A percentile compares a stretch with the other conserved stretches of the same genome.
Evolutionary conservation across 2,113 vertebrate genomes (phyloP).

Genomic region (Riparia riparia): DNA sequence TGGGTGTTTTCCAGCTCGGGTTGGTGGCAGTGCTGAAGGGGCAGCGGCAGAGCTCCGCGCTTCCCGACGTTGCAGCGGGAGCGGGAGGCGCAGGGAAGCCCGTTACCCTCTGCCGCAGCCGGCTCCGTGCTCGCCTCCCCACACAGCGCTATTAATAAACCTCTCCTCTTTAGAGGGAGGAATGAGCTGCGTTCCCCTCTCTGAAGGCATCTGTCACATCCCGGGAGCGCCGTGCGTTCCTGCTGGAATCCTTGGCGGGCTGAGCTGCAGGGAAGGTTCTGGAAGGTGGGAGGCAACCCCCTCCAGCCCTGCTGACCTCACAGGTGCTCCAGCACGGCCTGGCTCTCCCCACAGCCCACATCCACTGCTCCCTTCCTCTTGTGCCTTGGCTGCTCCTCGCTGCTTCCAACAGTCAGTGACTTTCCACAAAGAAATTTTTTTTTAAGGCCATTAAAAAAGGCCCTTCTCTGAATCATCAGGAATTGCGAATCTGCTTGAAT

Average conservation of each 20-base stretch:
- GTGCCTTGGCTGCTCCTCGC: background rate
- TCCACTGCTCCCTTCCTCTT: background rate
- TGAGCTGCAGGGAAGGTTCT: background rate
- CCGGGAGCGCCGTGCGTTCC: fast-evolving
- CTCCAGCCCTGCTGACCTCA: background rate
- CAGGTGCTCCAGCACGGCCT: background rate
- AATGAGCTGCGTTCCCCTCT: background rate
- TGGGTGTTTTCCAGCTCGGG: fast-evolving
- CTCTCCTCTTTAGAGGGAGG: background rate
- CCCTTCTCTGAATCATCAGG: slow-evolving; percentile 40
- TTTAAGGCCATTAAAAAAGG: slow-evolving; percentile 5
- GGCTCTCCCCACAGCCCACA: background rate
- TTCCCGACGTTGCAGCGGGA: fast-evolving
- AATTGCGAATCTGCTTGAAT: slow-evolving; percentile 30
- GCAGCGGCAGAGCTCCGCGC: background rate
- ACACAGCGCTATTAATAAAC: background rate
- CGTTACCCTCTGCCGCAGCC: fast-evolving
- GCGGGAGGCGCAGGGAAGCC: background rate
- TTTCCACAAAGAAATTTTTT: slow-evolving; percentile 20
- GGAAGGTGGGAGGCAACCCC: background rate
- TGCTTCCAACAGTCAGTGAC: background rate
- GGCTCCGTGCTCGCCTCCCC: background rate
- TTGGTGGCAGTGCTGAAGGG: background rate
- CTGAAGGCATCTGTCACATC: background rate
- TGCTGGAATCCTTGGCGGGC: background rate